Evolutionary conservation across 2,113 vertebrate species (phyloP), one percentile per base, ranked within the genome.

Genomic region (Rhynchomys soricoides): DNA sequence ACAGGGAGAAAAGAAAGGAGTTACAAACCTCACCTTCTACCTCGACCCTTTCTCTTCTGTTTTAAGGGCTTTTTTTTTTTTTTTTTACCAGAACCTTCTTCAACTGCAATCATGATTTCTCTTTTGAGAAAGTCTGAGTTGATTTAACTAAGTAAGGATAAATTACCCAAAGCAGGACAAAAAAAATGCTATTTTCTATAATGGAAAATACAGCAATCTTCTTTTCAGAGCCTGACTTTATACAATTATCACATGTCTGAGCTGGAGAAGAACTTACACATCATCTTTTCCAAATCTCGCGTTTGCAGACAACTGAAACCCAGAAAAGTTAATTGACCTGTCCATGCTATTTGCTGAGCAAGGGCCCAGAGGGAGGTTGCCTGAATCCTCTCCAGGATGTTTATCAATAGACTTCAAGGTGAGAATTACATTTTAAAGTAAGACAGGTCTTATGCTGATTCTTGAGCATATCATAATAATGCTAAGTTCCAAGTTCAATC

Each of bases 1-100:
- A 73, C 4, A 82, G 91, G 86, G 40, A 94, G 75, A 96, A 96
- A 95, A 93, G 59, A 91, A 52, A 89, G 40, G 17, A 77, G 88
- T 92, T 71, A 86, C 92, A 96, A 88, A 94, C 78, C 87, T 97
- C 40, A 79, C 96, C 94, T 90, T 93, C 31, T 43, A 93, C 37
- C n/a, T 40, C 62, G 52, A 86, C 59, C 73, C 48, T 83, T 93
- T 96, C 55, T 93, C 48, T 94, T 29, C 26, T 68, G 21, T 89
- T 94, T 94, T 86, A 96, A 96, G 70, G 93, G 31, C 55, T 70
- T 89, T 24, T 96, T 96, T 97, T 24, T 96, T 96, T 97, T 85
- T 97, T 64, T 31, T 4, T 7, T 81, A 68, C 22, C 64, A 68
- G 17, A 31, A 75, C n/a, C 7, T 92, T 92, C 59, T 66, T 92